Percentiles rank a stretch among this genome's conserved stretches.
phyloP scores from a whole-genome alignment of 2,888 invertebrate species.

The Parnassius smintheus region DNA sequence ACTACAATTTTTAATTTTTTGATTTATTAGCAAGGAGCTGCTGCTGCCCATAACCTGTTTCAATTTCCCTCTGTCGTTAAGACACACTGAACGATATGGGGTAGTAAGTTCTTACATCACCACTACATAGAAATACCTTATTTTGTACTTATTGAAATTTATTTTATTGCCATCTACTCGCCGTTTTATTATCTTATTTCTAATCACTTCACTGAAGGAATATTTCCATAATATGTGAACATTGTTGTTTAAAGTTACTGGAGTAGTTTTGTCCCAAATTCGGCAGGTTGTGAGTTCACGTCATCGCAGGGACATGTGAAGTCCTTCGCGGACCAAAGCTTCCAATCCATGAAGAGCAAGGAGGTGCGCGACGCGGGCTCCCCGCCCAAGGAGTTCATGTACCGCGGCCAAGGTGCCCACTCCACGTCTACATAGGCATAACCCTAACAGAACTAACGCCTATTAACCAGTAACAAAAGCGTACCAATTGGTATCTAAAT shows the following conservation, averaged over 20 bases:
- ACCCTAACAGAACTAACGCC: constrained; percentile 67
- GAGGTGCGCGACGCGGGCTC: constrained; percentile 90
- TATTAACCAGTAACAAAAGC: constrained; percentile 54
- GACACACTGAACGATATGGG: no score
- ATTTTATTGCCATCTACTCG: no score
- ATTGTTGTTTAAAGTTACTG: constrained; percentile 37
- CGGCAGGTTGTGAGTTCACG: constrained; percentile 73
- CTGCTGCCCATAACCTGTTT: no score
- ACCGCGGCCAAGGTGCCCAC: constrained; percentile 73
- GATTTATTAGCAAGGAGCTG: no score
- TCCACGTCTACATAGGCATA: constrained; percentile 45
- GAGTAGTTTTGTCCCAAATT: constrained; percentile 49
- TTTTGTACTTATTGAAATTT: no score
- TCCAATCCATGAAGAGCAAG: constrained; percentile 88
- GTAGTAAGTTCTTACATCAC: no score
- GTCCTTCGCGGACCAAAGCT: constrained; percentile 88
- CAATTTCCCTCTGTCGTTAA: no score
- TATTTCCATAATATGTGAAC: constrained; percentile 11
- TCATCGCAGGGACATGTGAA: constrained; percentile 83
- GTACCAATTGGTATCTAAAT: constrained; percentile 1
- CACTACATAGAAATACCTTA: no score
- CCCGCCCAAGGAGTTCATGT: constrained; percentile 83
- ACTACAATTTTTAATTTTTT: no score
- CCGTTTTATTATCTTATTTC: no score
- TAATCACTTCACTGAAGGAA: no score